Base-by-base conservation (phyloP, 2,888 invertebrate genomes). In the Brachylomia viminalis region DNA sequence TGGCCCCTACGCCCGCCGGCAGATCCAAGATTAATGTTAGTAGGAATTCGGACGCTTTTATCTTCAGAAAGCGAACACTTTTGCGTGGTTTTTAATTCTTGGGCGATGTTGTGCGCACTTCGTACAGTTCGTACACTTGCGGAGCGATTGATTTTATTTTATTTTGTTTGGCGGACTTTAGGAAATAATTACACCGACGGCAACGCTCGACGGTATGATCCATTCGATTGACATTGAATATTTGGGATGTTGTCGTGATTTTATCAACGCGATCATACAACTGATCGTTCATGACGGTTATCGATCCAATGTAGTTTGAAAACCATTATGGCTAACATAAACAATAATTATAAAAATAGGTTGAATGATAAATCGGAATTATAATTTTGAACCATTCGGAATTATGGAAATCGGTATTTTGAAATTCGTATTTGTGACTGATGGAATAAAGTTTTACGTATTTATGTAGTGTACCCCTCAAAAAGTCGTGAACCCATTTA, bases 41-140 rank as follows among this genome's bases (percentile, higher is more conserved):
- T 75, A 86, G 87, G 90, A 91, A 90, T 90, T 86, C 84, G 82
- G 79, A 72, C 66, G 86, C 89, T 91, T 90, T 92, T 92, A 92
- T 93, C 91, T 92, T 86, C 77, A 87, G 90, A 87, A 90, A 88
- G 89, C 87, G 87, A 88, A 88, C 84, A 88, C 83, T 88, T 88
- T 82, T 59, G 62, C 59, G 69, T 75, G 89, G 86, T 87, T 91
- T 90, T 89, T 87, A 88, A 88, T 90, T 85, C 56, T 71, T 56
- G 58, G 17, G 67, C 64, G 67, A 69, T 73, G 72, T 78, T 73
- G 69, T 47, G 75, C 61, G 62, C 71, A 65, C 71, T 61, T 52
- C 54, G 62, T 59, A 73, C 66, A 62, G 70, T 61, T 52, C 62
- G 65, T 61, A 75, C 78, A 79, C 75, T 74, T 75, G 72, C 52